Evolutionary conservation across 1,140 invertebrate species (phyloP), one percentile per base, ranked within the genome.

Genomic region (Achatina immaculata): DNA sequence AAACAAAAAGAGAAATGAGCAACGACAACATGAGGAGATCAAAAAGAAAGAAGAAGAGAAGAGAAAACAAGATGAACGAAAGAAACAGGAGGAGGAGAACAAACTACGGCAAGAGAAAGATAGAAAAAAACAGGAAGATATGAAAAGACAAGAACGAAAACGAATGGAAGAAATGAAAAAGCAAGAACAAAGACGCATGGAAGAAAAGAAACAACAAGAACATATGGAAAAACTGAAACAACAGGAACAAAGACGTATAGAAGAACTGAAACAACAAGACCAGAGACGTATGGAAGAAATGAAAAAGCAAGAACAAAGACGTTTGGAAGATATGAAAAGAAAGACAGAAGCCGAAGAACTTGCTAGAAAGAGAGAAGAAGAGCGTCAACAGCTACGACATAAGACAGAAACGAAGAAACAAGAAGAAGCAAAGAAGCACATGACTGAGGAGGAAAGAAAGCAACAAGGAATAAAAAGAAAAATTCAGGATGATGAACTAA

Each of bases 321-420:
- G 7, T 48, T 11, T 19, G 19, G 45, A 48, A 48, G 45, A 48
- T 19, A 7, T 11, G 19, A 19, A 48, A 7, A 48, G 45, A 48
- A 48, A 11, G 19, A 48, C 7, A 19, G 19, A 48, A 48, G 19
- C 19, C 7, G 45, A 7, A 19, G 45, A 48, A 48, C 7, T 11
- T 19, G 19, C 7, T 11, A 48, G 19, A 48, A 7, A 48, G 19
- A 48, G 19, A 48, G 45, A 48, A 48, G 45, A 48, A 48, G 7
- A 48, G 24, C 24, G 11, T 14, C n/a, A 58, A 9, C 4, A 9
- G n/a, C 11, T 11, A 24, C 19, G 45, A 28, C 36, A 28, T 6
- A 48, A 40, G 3, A 28, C 40, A 74, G 43, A 74, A 51, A 74
- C 21, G 42, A 48, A 48, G 34, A 48, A 74, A 74, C 38, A 76